These are phyloP conservation scores for Sycobia sp. DNA, from an alignment of 1,140 invertebrate species.

Conservation along the genomic window DNA sequence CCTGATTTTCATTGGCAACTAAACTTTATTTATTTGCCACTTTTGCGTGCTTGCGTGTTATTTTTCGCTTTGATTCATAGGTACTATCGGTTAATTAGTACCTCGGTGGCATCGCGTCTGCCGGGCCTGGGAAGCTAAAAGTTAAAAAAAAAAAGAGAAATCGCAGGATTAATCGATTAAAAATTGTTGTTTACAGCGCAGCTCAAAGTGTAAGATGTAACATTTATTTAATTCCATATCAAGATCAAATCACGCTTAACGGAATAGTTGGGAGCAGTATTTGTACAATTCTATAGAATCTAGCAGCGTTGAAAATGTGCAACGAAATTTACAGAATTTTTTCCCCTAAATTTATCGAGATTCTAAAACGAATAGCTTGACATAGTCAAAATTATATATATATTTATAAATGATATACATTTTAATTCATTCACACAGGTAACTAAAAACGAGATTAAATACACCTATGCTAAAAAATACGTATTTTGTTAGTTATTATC, in stretches of 20 bases:
- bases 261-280: no score
- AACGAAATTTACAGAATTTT: no score
- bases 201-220: conserved; percentile 60
- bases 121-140: conserved; percentile 65
- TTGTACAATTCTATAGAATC: no score
- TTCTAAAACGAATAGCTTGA: no score
- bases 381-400: no score
- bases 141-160: conserved; percentile 60
- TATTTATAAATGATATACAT: no score
- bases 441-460: no score
- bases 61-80: conserved; percentile 31
- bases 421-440: no score
- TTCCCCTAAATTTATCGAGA: no score
- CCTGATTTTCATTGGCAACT: conserved; percentile 26
- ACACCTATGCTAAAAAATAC: no score
- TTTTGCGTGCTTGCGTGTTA: conserved; percentile 26
- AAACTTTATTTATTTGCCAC: conserved; percentile 29
- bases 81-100: conserved; percentile 52
- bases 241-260: conserved; percentile 6
- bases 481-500: no score
- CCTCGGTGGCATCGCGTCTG: conserved; percentile 62
- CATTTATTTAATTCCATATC: conserved; percentile 3
- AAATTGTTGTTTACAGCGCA: conserved; percentile 23
- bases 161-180: conserved; percentile 55
- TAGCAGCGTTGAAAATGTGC: no score